Evolutionary conservation across 2,888 invertebrate genomes (phyloP), one percentile per base, ranked within the genome.

Genomic region (Malachius bipustulatus): DNA sequence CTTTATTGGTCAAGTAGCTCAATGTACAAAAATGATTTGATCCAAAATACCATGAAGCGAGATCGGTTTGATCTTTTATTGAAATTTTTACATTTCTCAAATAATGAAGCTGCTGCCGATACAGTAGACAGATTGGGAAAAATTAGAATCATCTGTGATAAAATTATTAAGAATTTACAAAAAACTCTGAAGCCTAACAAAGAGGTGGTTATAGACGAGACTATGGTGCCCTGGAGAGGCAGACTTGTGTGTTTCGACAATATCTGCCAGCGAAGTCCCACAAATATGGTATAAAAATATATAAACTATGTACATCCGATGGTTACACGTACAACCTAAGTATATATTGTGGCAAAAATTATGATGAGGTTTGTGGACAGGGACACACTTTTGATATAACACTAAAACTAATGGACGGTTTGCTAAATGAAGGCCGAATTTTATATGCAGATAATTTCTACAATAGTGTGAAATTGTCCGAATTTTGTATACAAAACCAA

Each of bases 361-460:
- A n/a, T n/a, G 30, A 4, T 14, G 30, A 10, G 3, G 4, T 8
- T 14, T 14, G 4, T 30, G 6, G 14, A 30, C 30, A 30, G 12
- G 30, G 30, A 13, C 30, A 30, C 14, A 30, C 30, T 4, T 30
- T 30, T 12, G 30, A 30, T 30, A 14, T 30, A 13, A 8, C 30
- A 30, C 9, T 30, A 30, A 4, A 30, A n/a, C 14, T 30, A 14
- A 30, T 30, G 30, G 6, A 30, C 4, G 11, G 30, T 8, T 30
- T 4, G n/a, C 14, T 30, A n/a, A 30, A 8, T 13, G 14, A 30
- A 12, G 42, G 37, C 14, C 14, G 30, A 19, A 33, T 34, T 11
- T 14, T 42, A 14, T 11, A 32, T 16, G 39, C 37, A 3, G 37
- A 39, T 29, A 42, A 42, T 33, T 42, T 37, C 35, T 37, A 37